phyloP scores from a whole-genome alignment of 2,113 vertebrate species.

The Ornithorhynchus anatinus region DNA sequence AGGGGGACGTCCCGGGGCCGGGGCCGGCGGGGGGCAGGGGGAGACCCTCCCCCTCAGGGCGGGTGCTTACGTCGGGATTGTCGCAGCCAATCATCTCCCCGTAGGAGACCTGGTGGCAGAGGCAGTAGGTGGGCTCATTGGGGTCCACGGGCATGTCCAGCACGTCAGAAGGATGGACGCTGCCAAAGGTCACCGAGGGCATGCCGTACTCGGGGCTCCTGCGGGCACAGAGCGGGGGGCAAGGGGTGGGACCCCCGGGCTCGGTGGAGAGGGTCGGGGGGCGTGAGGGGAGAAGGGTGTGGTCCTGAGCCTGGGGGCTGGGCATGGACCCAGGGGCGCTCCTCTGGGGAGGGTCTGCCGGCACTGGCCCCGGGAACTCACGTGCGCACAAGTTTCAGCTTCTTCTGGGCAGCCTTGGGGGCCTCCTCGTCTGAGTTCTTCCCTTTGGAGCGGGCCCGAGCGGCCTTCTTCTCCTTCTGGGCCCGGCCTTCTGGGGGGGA shows the following conservation, averaged over 20 bases:
- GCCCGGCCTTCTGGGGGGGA: constrained; percentile 78
- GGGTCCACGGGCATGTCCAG: constrained; percentile 98
- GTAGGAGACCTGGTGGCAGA: constrained; percentile 98
- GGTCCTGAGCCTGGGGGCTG: background rate
- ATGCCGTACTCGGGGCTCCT: constrained; percentile 89
- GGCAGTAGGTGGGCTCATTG: constrained; percentile 97
- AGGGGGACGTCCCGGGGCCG: background rate
- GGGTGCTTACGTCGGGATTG: constrained; percentile 91
- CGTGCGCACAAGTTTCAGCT: constrained; percentile 92
- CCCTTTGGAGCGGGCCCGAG: constrained; percentile 91
- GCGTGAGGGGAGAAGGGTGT: background rate
- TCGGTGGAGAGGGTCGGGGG: background rate
- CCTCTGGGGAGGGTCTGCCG: no score
- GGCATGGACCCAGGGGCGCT: background rate
- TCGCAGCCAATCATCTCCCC: constrained; percentile 99
- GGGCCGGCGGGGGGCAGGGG: background rate
- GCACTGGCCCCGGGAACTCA: constrained; percentile 69
- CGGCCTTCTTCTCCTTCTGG: constrained; percentile 92
- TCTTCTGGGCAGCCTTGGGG: constrained; percentile 90
- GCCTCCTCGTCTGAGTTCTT: constrained; percentile 93
- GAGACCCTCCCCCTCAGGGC: no score
- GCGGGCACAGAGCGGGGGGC: constrained; percentile 38
- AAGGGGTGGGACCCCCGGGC: background rate
- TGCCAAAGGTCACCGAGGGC: constrained; percentile 86
- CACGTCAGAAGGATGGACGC: constrained; percentile 94